Percentiles rank a stretch among this genome's conserved stretches.
Conservation (phyloP, 2,888 invertebrate species). For the Andrena praecox region DNA sequence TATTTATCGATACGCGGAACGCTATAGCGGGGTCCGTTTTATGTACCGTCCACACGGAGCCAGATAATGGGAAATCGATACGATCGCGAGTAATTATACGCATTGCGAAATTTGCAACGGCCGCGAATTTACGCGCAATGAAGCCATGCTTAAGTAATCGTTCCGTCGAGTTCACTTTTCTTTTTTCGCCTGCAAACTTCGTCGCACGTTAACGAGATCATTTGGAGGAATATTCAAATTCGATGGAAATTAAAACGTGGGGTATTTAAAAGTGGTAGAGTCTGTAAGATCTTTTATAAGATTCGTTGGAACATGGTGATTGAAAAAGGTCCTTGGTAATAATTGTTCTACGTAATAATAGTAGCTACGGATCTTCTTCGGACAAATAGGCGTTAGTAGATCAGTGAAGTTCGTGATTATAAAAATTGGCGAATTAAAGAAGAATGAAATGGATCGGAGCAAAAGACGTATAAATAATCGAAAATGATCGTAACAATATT, state of each 20-base stretch:
- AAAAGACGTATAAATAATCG: no score
- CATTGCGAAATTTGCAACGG: slow-evolving; percentile 32
- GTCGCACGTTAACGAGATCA: not conserved
- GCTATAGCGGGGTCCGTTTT: slow-evolving; percentile 23
- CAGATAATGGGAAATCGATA: slow-evolving; percentile 47
- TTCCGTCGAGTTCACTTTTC: not conserved
- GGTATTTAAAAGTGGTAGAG: not conserved
- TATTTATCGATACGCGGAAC: slow-evolving; percentile 45
- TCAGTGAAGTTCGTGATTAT: not conserved
- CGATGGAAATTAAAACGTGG: not conserved
- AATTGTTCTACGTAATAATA: no score
- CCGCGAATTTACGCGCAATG: not conserved
- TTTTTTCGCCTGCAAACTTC: not conserved
- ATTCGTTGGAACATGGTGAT: no score
- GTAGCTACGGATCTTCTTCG: no score
- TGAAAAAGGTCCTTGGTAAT: no score
- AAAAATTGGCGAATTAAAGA: not conserved
- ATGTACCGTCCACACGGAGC: not conserved
- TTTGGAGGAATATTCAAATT: not conserved
- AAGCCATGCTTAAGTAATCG: not conserved
- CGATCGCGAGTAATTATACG: slow-evolving; percentile 44
- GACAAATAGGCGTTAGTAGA: no score
- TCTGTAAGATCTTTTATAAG: no score
- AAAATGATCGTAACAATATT: not conserved
- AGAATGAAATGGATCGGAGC: not conserved